These are phyloP conservation scores for Hyppa rectilinea DNA, from an alignment of 2,888 invertebrate species.

Conservation along the genomic window DNA sequence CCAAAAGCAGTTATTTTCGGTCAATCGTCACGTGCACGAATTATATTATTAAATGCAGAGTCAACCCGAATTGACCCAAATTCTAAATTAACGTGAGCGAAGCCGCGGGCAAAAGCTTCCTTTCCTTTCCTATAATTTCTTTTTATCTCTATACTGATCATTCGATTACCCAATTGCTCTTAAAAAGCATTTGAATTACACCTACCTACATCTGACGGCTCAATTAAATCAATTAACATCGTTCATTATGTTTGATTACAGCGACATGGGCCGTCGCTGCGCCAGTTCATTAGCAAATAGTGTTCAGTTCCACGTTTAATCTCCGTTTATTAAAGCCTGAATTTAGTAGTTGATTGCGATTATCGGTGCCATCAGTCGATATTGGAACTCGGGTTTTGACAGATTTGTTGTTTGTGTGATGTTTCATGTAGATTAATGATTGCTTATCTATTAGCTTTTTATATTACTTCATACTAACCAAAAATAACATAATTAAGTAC, in stretches of 20 bases:
- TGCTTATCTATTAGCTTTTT: no score
- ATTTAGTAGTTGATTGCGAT: slow-evolving; percentile 51
- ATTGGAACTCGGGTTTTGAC: not conserved
- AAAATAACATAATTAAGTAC: not conserved
- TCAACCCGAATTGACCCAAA: no score
- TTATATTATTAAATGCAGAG: no score
- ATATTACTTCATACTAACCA: no score
- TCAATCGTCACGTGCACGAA: no score
- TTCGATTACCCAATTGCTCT: not conserved
- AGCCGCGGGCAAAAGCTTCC: no score
- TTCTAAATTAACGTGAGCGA: no score
- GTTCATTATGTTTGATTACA: slow-evolving; percentile 58
- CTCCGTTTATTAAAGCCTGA: slow-evolving; percentile 57
- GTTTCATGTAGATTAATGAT: not conserved
- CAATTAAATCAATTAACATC: slow-evolving; percentile 61
- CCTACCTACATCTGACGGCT: slow-evolving; percentile 22
- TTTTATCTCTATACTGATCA: no score
- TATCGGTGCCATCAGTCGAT: slow-evolving; percentile 34
- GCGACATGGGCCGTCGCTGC: slow-evolving; percentile 31
- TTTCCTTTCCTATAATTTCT: no score
- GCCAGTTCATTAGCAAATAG: slow-evolving; percentile 60
- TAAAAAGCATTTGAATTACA: slow-evolving; percentile 35
- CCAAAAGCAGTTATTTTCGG: no score
- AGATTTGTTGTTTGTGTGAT: slow-evolving; percentile 12
- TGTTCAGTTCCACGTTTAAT: slow-evolving; percentile 61